Conservation (phyloP, 2,113 vertebrate genomes). For the Brienomyrus brachyistius region DNA sequence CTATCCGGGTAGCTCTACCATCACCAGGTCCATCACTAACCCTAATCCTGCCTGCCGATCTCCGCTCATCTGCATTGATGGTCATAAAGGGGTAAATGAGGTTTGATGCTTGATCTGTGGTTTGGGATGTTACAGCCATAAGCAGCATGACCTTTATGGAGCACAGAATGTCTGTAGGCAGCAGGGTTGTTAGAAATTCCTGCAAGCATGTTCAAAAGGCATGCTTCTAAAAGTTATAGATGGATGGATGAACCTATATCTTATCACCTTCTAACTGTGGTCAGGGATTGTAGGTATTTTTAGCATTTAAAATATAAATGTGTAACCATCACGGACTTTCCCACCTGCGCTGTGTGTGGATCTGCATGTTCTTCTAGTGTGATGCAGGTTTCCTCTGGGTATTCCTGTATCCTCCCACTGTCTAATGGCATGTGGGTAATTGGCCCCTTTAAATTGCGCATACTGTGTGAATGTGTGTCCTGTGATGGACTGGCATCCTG, state of each 20-base stretch:
- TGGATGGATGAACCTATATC: background rate
- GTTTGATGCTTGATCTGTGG: background rate
- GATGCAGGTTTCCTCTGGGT: background rate
- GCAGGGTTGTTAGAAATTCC: background rate
- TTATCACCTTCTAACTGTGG: background rate
- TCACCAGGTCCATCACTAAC: background rate
- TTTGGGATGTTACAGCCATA: background rate
- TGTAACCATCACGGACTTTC: background rate
- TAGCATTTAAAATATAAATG: background rate
- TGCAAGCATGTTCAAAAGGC: background rate
- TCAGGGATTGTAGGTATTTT: background rate
- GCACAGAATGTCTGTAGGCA: background rate
- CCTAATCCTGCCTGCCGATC: background rate
- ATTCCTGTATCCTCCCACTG: background rate
- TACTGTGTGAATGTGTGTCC: background rate
- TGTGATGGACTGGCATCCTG: background rate
- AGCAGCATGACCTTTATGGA: background rate
- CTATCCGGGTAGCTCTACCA: background rate
- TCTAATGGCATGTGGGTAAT: background rate
- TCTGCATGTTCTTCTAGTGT: background rate
- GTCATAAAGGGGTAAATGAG: background rate
- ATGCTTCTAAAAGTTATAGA: background rate
- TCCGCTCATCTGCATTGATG: constrained; percentile 9
- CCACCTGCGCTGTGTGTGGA: background rate
- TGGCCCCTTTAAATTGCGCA: background rate